Base-by-base conservation (phyloP, 1,140 invertebrate species). In the Rhyzopertha dominica region DNA sequence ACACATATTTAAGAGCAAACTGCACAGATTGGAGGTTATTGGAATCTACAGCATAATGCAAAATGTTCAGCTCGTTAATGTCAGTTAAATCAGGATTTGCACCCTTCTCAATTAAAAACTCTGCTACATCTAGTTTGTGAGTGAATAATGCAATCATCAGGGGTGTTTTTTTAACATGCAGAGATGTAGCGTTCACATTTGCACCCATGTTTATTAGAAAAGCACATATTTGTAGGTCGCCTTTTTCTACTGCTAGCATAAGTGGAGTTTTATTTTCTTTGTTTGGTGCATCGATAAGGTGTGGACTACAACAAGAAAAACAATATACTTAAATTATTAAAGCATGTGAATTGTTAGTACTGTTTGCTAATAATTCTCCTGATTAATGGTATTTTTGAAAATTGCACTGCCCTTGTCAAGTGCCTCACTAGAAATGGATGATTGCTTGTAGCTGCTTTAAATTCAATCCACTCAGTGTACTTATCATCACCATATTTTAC, bases 11-110 rank as follows among this genome's bases (percentile, higher is more conserved):
- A n/a, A 75, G 39, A 13, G 69, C 55, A 46, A 64, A 63, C 31
- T 58, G 54, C 10, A 76, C 51, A 40, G 62, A 64, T 5, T 66
- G 65, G 34, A 66, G 32, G 40, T 53, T 53, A 50, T 68, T 54
- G 0, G 71, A 70, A 56, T 75, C 73, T 1, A 73, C 72, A 3
- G 74, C 74, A 47, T 70, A 70, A 57, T 77, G 75, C 32, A 75
- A 57, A 2, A 67, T 51, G 9, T 66, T 69, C 1, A 74, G 58
- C 0, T 59, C 60, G 40, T 70, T 72, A 2, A 60, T 45, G 39
- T 73, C 71, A 1, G 53, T 54, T 13, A 48, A 30, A 25, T 46
- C 12, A n/a, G 65, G 54, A 43, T 67, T 52, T 20, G 67, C 67
- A 14, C 70, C 72, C 38, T 65, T 68, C 2, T 72, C 69, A 1